Evolutionary conservation across 2,797 vertebrate species (phyloP), one percentile per base, ranked within the genome.

Genomic region (Lagorchestes hirsutus): DNA sequence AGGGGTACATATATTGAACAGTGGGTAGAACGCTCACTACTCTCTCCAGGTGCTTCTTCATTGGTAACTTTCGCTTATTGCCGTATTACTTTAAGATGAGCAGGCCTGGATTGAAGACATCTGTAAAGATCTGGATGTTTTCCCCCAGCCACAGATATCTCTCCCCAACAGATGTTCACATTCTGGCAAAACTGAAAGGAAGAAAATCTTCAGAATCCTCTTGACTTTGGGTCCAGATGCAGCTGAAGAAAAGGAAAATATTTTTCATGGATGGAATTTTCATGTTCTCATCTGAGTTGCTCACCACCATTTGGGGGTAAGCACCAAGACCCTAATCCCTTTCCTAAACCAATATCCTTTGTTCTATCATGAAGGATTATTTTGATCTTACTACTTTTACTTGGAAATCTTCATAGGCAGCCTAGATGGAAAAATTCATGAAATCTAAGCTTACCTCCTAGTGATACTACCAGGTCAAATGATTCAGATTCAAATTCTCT

Each of bases 141-240:
- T 97, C 67, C 52, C 52, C 87, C 40, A 97, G 55, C 52, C 91
- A 93, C 93, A 97, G 97, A 90, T 96, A 92, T 96, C 95, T 96
- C 91, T 93, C n/a, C 59, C 62, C 46, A 96, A 91, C 93, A 98
- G 96, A 97, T 98, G 97, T 97, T 98, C 95, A 93, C 96, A 95
- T 96, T 95, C 93, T 95, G 74, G 57, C 96, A 94, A 96, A 98
- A 97, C 97, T 90, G 67, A 96, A 98, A 94, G 57, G 95, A 94
- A 95, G 93, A 59, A 97, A 97, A 98, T 98, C 95, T 97, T 67
- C 55, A 94, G 95, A 97, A 97, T 98, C 96, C 95, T 95, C 96
- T 94, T 90, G 94, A 96, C 96, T 95, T 90, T 96, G 74, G 92
- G 93, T 96, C 97, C 98, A 95, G 94, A 93, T 96, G 93, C 0